Evolutionary conservation across 2,888 invertebrate genomes (phyloP).

Genomic region (Tenthredo notha): DNA sequence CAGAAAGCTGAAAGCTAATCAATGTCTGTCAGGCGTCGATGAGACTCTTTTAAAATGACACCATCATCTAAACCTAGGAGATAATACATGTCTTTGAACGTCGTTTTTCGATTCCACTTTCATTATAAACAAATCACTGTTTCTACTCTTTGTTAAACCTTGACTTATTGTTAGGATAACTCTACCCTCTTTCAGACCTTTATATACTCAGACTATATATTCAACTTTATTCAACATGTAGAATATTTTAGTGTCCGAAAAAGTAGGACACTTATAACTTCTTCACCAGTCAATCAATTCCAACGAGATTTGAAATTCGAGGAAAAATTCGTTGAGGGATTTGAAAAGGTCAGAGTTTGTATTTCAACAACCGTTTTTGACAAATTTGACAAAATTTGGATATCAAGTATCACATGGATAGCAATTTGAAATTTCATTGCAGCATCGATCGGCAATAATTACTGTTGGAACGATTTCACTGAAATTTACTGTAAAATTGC

Average conservation of each 20-base stretch:
- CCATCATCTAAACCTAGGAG: not conserved
- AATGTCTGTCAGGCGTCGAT: not conserved
- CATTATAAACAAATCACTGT: not conserved
- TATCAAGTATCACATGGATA: not conserved
- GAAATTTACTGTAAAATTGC: not conserved
- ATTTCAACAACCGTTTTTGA: not conserved
- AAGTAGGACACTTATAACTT: not conserved
- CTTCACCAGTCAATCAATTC: not conserved
- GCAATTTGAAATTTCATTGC: not conserved
- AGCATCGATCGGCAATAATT: not conserved
- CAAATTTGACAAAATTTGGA: not conserved
- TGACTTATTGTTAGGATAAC: not conserved
- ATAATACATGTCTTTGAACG: not conserved
- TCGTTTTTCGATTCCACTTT: not conserved
- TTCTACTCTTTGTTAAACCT: not conserved
- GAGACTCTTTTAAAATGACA: not conserved
- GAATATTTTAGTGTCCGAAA: not conserved
- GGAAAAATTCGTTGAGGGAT: not conserved
- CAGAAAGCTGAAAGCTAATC: conserved; percentile 1
- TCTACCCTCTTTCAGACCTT: not conserved
- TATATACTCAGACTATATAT: not conserved
- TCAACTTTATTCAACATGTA: no score
- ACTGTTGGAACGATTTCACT: not conserved
- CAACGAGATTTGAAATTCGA: not conserved
- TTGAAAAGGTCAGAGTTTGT: not conserved